Evolutionary conservation across 1,140 invertebrate species (phyloP), one percentile per base, ranked within the genome.

Genomic region (Polypedilum pembai): DNA sequence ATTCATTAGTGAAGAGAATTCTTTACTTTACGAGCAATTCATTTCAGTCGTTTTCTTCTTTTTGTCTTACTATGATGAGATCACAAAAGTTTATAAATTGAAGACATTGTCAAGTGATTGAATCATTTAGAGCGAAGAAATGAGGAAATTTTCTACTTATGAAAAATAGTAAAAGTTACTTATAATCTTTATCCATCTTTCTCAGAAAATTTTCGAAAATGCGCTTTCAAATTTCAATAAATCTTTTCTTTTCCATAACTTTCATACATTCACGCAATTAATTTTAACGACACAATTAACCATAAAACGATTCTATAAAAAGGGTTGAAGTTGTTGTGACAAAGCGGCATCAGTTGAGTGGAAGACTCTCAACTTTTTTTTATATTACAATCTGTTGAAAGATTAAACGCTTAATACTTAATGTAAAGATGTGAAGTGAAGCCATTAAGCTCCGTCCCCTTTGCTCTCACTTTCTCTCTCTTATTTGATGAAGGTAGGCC

Each of bases 321-420:
- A 56, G n/a, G 45, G 45, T 12, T 56, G 45, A 56, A n/a, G 8
- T n/a, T 56, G 12, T n/a, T n/a, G n/a, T 56, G 45, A 56, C 45
- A n/a, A 56, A n/a, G 8, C 45, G 8, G 45, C 15, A 15, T 1
- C 24, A 33, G 24, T 12, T 56, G 10, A 56, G 12, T 56, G 8
- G 8, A 15, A 56, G 45, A 56, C 3, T 33, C 24, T 33, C 24
- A 56, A 56, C 12, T n/a, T 56, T 12, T n/a, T 56, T 12, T 56
- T 56, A n/a, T 56, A 56, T 33, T 56, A 56, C 45, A 56, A 56
- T 56, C 45, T 56, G 45, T 56, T 15, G 45, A 56, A 56, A 56
- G 45, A 56, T 56, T 56, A 56, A 56, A 56, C n/a, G 45, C 15
- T 56, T 56, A 56, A 56, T 56, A n/a, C 45, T 56, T 56, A 56